These are phyloP conservation scores for Trileptium ribeirensis DNA, from an alignment of 2,888 invertebrate genomes.

Conservation along the genomic window DNA sequence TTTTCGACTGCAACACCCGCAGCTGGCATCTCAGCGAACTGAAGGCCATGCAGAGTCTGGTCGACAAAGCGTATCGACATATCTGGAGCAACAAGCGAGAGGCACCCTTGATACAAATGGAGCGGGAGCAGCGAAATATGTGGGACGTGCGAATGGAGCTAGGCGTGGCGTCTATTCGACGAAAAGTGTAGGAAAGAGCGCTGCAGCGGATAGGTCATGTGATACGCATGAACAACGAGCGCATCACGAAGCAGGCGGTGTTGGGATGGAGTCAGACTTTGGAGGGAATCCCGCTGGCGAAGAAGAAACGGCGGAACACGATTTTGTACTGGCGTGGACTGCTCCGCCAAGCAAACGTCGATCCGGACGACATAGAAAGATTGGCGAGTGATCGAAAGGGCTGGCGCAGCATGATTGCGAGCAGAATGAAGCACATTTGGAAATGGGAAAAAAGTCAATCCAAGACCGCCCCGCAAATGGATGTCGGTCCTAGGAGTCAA, in stretches of 20 bases:
- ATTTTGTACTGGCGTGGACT: not conserved
- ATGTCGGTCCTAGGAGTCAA: not conserved
- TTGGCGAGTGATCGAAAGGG: not conserved
- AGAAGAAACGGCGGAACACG: not conserved
- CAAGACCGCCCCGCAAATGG: not conserved
- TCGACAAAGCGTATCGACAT: too few relatives aligned
- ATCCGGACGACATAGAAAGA: not conserved
- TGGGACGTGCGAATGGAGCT: too few relatives aligned
- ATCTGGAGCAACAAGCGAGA: too few relatives aligned
- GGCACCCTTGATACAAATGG: too few relatives aligned
- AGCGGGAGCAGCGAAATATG: too few relatives aligned
- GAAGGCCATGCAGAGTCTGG: too few relatives aligned
- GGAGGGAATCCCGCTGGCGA: not conserved
- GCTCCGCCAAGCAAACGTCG: not conserved
- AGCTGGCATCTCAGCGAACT: not conserved
- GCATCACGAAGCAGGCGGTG: too few relatives aligned
- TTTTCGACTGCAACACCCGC: not conserved
- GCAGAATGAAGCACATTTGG: not conserved
- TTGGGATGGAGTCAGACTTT: too few relatives aligned
- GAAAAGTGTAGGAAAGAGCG: too few relatives aligned
- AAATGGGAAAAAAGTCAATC: not conserved
- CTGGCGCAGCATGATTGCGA: not conserved
- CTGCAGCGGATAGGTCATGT: too few relatives aligned
- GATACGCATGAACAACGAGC: too few relatives aligned
- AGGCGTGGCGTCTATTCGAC: too few relatives aligned